Conservation (phyloP, 1,140 invertebrate genomes). For the Drosophila murphyi region DNA sequence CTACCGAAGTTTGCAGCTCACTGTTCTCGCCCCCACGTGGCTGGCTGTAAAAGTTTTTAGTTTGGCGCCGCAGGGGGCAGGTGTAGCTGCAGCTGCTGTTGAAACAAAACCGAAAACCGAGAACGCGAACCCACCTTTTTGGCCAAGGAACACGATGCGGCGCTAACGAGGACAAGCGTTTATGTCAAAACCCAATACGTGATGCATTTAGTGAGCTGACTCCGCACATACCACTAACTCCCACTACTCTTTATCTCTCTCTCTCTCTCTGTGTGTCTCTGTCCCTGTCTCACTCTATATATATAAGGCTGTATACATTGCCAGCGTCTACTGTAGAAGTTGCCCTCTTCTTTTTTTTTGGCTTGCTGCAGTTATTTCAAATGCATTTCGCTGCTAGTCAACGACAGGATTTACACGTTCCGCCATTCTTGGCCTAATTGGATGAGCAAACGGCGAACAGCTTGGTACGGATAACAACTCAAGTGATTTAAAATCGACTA, state of each 20-base stretch:
- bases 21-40: slow-evolving; percentile 20
- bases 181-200: slow-evolving; percentile 83
- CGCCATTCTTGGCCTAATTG: slow-evolving; percentile 80
- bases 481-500: neutral
- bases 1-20: slow-evolving; percentile 54
- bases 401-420: slow-evolving; percentile 70
- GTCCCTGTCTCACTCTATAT: slow-evolving; percentile 1
- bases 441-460: slow-evolving; percentile 40
- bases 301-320: too few species aligned
- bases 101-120: slow-evolving; percentile 28
- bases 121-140: slow-evolving; percentile 43
- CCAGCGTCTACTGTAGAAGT: slow-evolving; percentile 3
- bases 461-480: neutral
- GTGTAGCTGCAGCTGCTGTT: slow-evolving; percentile 28
- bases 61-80: slow-evolving; percentile 61
- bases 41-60: slow-evolving; percentile 63
- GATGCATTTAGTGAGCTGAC: slow-evolving; percentile 73
- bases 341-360: neutral
- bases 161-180: slow-evolving; percentile 83
- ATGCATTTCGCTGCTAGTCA: slow-evolving; percentile 62
- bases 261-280: slow-evolving; percentile 4
- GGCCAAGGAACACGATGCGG: slow-evolving; percentile 67
- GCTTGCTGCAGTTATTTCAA: slow-evolving; percentile 53
- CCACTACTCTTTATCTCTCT: neutral
- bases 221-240: neutral